phyloP scores from a whole-genome alignment of 2,113 vertebrate genomes.

The Forbesichthys papilliferus region DNA sequence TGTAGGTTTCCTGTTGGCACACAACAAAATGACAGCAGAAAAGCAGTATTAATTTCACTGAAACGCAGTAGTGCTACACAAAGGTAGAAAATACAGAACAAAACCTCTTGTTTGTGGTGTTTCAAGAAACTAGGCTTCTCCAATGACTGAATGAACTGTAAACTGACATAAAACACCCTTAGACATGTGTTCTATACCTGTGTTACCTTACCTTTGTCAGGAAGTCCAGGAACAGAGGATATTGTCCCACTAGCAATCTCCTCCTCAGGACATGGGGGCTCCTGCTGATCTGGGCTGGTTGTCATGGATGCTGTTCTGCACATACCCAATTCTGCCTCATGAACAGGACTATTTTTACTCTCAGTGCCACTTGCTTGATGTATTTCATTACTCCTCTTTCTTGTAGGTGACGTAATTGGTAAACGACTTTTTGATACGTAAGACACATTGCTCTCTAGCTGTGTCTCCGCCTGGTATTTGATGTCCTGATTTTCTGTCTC shows the following conservation, averaged over 20 bases:
- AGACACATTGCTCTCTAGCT: slow-evolving; percentile 36
- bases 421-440: slow-evolving; percentile 51
- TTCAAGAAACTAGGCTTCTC: background rate
- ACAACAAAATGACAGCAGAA: background rate
- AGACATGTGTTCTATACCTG: background rate
- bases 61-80: background rate
- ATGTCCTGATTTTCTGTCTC: slow-evolving; percentile 27
- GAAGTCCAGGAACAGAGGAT: slow-evolving; percentile 19
- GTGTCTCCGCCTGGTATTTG: slow-evolving; percentile 32
- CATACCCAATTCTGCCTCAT: slow-evolving; percentile 36
- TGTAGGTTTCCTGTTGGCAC: slow-evolving; percentile 53
- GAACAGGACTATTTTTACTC: slow-evolving; percentile 26
- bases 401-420: slow-evolving; percentile 50
- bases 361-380: slow-evolving; percentile 19
- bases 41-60: background rate
- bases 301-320: slow-evolving; percentile 13
- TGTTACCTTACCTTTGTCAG: slow-evolving; percentile 59
- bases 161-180: background rate
- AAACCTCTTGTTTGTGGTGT: background rate
- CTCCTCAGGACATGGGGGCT: slow-evolving; percentile 16
- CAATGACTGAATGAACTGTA: background rate
- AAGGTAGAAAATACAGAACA: background rate
- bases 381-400: slow-evolving; percentile 38
- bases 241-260: slow-evolving; percentile 26
- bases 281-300: slow-evolving; percentile 36